These are phyloP conservation scores for Eupithecia insigniata DNA, from an alignment of 2,888 invertebrate species.

Conservation along the genomic window DNA sequence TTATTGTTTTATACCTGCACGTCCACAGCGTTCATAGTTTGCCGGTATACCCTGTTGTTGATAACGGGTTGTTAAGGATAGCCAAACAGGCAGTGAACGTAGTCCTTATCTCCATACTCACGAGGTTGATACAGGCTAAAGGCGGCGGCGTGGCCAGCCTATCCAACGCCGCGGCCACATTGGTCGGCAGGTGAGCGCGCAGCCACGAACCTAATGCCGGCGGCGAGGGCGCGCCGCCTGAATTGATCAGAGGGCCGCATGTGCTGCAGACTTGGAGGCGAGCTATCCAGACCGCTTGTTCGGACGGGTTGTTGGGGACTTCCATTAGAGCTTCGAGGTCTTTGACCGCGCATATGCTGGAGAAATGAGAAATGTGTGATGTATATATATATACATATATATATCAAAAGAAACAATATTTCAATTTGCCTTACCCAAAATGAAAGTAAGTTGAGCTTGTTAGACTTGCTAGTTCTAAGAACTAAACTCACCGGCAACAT, in stretches of 20 bases:
- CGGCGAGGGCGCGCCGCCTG: constrained; percentile 56
- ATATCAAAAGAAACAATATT: neutral
- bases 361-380: neutral
- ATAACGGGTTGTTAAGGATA: too few species aligned
- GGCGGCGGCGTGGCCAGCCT: constrained; percentile 66
- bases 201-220: constrained; percentile 73
- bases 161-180: constrained; percentile 67
- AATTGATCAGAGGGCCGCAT: constrained; percentile 53
- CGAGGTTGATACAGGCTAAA: constrained; percentile 62
- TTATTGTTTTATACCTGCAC: neutral
- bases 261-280: constrained; percentile 71
- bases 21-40: neutral
- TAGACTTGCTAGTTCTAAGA: too few species aligned
- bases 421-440: too few species aligned
- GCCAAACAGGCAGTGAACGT: neutral
- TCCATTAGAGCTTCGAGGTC: constrained; percentile 68
- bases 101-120: constrained; percentile 42
- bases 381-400: too few species aligned
- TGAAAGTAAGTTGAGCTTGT: too few species aligned
- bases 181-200: constrained; percentile 66
- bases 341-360: constrained; percentile 68
- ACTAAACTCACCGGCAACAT: constrained; percentile 83
- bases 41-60: neutral
- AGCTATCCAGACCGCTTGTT: constrained; percentile 61
- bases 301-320: constrained; percentile 54